A percentile compares a stretch with the other conserved stretches of the same genome.
Conservation (phyloP, 2,113 vertebrate species). For the Xiphophorus couchianus region DNA sequence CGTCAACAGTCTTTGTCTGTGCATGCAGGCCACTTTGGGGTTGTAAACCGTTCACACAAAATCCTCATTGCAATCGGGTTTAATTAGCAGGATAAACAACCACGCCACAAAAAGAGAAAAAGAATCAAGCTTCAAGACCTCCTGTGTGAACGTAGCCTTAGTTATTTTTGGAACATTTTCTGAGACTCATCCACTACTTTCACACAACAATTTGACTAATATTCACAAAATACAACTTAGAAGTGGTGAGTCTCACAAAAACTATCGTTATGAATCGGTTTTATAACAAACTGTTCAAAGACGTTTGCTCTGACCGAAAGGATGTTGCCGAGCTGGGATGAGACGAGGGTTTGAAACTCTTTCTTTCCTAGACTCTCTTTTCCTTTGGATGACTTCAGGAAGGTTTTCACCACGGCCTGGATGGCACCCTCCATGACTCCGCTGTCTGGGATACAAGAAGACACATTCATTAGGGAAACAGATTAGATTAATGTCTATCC, state of each 20-base stretch:
- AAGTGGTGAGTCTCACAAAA: conserved; percentile 5
- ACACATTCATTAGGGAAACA: neutral
- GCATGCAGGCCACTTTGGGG: no score
- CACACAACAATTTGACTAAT: neutral
- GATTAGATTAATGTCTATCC: neutral
- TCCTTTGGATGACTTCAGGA: conserved; percentile 76
- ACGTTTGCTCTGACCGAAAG: conserved; percentile 75
- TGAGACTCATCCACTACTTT: neutral
- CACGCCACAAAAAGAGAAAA: no score
- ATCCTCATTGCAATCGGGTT: no score
- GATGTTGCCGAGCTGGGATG: conserved; percentile 78
- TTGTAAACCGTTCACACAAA: no score
- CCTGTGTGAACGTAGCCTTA: no score
- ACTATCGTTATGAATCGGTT: conserved; percentile 8
- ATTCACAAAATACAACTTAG: conserved; percentile 3
- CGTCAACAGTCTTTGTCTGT: no score
- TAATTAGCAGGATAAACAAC: no score
- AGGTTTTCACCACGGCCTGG: conserved; percentile 77
- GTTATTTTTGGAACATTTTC: neutral
- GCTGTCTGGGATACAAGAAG: conserved; percentile 47
- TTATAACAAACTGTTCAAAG: conserved; percentile 27
- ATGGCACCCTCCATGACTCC: conserved; percentile 80
- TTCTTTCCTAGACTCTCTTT: conserved; percentile 75
- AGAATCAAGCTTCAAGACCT: no score
- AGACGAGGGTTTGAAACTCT: conserved; percentile 79